Evolutionary conservation across 2,797 vertebrate species (phyloP), one percentile per base, ranked within the genome.

Genomic region (Buceros bicornis): DNA sequence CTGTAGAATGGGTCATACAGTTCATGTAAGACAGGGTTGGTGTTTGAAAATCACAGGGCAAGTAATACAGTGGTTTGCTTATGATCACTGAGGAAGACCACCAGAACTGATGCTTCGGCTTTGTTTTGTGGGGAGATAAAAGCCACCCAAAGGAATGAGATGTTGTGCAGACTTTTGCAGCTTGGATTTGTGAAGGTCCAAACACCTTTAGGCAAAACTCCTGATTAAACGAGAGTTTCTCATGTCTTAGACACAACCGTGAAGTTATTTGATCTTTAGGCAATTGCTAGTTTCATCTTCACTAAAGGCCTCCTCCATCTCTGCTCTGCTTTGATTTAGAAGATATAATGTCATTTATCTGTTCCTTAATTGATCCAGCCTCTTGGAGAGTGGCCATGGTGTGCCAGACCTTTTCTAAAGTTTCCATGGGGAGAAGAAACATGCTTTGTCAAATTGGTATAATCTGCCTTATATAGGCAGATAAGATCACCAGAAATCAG

Each of bases 401-500:
- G 25, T 42, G 50, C 26, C 56, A 88, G 72, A 54, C 40, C 10
- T 71, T 57, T 82, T 45, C 15, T 53, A 33, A 56, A 17, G 25
- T 67, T 82, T 65, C 35, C 2, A 0, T 13, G 21, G 77, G 33
- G 74, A 89, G 57, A 37, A 51, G 33, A 60, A 74, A 45, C 1
- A 1, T 13, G 6, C 6, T 35, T 24, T 86, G 95, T 84, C 22
- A 74, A 17, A 50, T 56, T 48, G 43, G 5, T 35, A 37, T 84
- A 24, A 67, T 87, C 65, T 83, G 29, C 40, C 73, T 95, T 69
- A 42, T 21, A 10, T 5, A n/a, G 14, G 60, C 60, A 82, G 66
- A 92, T 83, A 89, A 74, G 42, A 79, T 83, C 76, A 81, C 47
- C 37, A 90, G 87, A 83, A 94, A 62, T 71, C 31, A 29, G 62